Evolutionary conservation across 2,113 vertebrate genomes (phyloP).

Genomic region (Lepus timidus): DNA sequence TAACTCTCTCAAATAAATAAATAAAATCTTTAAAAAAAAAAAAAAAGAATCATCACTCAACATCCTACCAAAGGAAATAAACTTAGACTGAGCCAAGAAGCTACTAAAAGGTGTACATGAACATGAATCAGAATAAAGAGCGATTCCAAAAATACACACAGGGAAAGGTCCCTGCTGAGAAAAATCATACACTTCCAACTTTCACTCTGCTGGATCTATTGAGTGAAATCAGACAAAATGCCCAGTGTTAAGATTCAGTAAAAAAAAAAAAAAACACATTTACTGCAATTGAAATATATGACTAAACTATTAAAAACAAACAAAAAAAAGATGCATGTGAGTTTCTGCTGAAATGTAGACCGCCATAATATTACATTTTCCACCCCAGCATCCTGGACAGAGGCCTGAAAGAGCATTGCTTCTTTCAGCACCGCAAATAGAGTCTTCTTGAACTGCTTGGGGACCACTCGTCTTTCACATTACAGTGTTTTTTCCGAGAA

Average conservation of each 20-base stretch:
- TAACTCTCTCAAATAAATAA: no score
- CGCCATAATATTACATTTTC: neutral
- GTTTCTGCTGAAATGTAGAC: neutral
- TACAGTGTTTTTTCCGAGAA: neutral
- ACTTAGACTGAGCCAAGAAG: conserved; percentile 36
- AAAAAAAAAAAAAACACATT: neutral
- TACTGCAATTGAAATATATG: neutral
- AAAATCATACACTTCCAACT: conserved; percentile 42
- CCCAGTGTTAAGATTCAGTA: neutral
- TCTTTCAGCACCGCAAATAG: neutral
- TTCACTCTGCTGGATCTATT: neutral
- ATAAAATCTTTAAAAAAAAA: no score
- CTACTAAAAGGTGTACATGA: conserved; percentile 2
- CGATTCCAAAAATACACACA: conserved; percentile 68
- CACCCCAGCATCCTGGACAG: neutral
- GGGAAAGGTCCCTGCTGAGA: conserved; percentile 31
- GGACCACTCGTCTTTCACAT: neutral
- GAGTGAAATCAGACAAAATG: conserved; percentile 60
- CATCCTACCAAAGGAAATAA: conserved; percentile 48
- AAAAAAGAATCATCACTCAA: conserved; percentile 45
- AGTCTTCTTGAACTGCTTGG: neutral
- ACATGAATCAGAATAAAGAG: conserved; percentile 63
- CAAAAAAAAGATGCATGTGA: neutral
- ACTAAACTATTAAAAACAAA: neutral
- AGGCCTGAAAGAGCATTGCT: neutral